A percentile compares a stretch with the other conserved stretches of the same genome.
These are phyloP conservation scores for Glyphotaelius pellucidus DNA, from an alignment of 2,888 invertebrate genomes.

Conservation along the genomic window DNA sequence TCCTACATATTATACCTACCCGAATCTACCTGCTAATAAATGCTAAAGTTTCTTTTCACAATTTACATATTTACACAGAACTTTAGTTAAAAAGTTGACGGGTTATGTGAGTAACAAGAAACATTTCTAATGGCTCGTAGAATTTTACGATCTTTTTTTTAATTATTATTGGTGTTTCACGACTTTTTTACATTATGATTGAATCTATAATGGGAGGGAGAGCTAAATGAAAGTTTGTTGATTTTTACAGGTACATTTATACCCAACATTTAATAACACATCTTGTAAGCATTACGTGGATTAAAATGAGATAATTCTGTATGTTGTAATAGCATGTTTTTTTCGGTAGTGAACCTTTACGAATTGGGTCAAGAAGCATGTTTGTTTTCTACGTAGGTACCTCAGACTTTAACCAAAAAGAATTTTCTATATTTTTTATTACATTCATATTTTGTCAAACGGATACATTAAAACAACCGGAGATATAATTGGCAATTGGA, in stretches of 20 bases:
- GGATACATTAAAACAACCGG: neutral
- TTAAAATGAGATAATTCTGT: neutral
- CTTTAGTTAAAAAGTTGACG: neutral
- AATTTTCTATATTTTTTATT: neutral
- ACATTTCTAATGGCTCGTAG: neutral
- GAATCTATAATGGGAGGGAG: neutral
- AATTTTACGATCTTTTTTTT: neutral
- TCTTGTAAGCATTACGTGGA: neutral
- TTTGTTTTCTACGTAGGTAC: neutral
- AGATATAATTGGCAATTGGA: neutral
- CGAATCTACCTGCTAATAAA: neutral
- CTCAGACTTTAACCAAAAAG: neutral
- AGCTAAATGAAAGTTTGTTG: neutral
- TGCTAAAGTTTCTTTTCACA: neutral
- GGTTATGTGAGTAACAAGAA: neutral
- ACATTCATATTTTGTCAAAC: neutral
- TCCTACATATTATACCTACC: neutral
- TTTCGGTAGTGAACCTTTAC: neutral
- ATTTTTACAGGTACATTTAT: neutral
- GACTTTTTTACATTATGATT: neutral
- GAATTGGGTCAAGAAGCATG: neutral
- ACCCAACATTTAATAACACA: neutral
- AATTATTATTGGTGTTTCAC: neutral
- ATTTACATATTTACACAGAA: neutral
- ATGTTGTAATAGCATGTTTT: neutral